Base-by-base conservation (phyloP, 2,888 invertebrate genomes). In the Polietes domitor region DNA sequence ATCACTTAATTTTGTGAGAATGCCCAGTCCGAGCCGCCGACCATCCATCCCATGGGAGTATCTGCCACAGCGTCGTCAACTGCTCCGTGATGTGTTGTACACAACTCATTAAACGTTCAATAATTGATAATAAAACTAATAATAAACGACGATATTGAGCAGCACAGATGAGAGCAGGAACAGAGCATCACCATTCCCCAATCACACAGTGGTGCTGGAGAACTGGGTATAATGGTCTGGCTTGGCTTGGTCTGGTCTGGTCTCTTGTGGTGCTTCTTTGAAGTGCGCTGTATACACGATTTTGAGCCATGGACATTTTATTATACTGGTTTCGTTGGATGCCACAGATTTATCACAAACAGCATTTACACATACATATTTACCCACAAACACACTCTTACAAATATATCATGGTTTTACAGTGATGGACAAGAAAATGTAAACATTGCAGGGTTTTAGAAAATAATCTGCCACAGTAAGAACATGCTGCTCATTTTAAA, bases 101-200 rank as follows among this genome's bases (percentile, higher is more conserved):
- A 43, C 43, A 68, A 77, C 37, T 41, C 68, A 43, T 77, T 77
- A 73, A 79, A 19, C 26, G 68, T 73, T 68, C 43, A 77, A 77
- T 58, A 76, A 63, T 80, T 77, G 71, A 77, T 72, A 77, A 72
- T 53, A 37, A 72, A 72, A 70, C 68, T 68, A 68, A 68, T 68
- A 68, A 68, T 68, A 68, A 68, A 68, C 43, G 58, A 21, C 6
- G 41, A 41, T 24, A 68, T 24, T 43, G 68, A 68, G 41, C 65
- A 65, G 19, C 58, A 10, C 10, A 6, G 10, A n/a, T n/a, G n/a
- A 4, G 37, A 65, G 2, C 17, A 17, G 17, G 10, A 1, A 32
- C 32, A 9, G 17, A 19, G 21, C 65, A 65, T 21, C 37, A 37
- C 37, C 9, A 65, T 17, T 12, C 1, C 12, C n/a, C n/a, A 28